Evolutionary conservation across 2,888 invertebrate species (phyloP).

Genomic region (Eristalis pertinax): DNA sequence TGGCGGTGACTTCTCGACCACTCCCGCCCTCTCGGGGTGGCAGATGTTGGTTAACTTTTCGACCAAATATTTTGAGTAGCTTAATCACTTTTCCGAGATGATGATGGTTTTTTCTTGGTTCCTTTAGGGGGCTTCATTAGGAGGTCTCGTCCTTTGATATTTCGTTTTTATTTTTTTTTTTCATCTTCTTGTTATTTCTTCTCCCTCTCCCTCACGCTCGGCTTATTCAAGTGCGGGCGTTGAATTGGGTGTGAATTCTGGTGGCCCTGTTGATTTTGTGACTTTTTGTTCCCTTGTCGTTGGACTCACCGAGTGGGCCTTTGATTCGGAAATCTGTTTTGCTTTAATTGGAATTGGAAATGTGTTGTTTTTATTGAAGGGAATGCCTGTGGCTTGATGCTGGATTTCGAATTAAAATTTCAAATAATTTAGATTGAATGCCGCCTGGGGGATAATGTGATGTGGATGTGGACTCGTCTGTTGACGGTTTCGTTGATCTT

Average conservation of each 20-base stretch:
- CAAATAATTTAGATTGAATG: constrained; percentile 38
- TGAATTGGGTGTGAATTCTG: constrained; percentile 44
- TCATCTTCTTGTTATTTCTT: neutral
- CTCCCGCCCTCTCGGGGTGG: constrained; percentile 4
- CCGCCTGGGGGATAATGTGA: neutral
- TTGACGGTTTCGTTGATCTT: neutral
- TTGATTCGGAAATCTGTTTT: constrained; percentile 64
- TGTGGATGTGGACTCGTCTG: neutral
- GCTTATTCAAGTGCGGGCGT: constrained; percentile 18
- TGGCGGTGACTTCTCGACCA: neutral
- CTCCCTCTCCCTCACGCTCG: neutral
- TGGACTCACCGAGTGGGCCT: constrained; percentile 23
- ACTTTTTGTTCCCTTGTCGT: constrained; percentile 31
- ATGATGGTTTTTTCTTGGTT: constrained; percentile 26
- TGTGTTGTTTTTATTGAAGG: constrained; percentile 28
- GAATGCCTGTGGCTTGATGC: neutral
- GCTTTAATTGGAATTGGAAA: constrained; percentile 62
- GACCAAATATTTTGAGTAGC: constrained; percentile 69
- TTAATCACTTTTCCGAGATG: constrained; percentile 65
- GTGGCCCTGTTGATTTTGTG: constrained; percentile 33
- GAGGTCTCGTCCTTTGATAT: constrained; percentile 28
- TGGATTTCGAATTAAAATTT: constrained; percentile 43
- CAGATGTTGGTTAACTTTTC: constrained; percentile 58
- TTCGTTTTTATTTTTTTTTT: constrained; percentile 4
- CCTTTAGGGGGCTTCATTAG: constrained; percentile 47